phyloP scores from a whole-genome alignment of 1,140 invertebrate species.

The Drosophila nasuta region DNA sequence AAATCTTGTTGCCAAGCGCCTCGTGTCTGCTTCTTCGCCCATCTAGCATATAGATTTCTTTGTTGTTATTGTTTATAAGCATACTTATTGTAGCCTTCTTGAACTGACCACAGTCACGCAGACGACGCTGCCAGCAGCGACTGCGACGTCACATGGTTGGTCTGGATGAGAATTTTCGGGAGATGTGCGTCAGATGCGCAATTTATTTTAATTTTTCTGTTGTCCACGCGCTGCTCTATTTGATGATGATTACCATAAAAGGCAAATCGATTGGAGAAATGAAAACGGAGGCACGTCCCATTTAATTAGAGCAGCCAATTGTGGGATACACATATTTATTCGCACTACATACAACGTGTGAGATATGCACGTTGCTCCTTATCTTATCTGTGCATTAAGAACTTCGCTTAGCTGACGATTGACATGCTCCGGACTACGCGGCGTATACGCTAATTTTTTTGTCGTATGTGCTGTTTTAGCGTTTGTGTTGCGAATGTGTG shows the following conservation, averaged over 20 bases:
- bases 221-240: conserved; percentile 44
- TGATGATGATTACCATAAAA: neutral
- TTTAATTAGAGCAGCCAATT: conserved; percentile 56
- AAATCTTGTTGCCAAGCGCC: conserved; percentile 63
- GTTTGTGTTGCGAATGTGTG: conserved; percentile 2
- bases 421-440: conserved; percentile 19
- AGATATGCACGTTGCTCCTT: conserved; percentile 55
- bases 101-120: conserved; percentile 77
- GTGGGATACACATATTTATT: conserved; percentile 17
- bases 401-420: conserved; percentile 35
- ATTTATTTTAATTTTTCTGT: conserved; percentile 76
- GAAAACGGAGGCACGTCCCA: conserved; percentile 71
- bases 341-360: neutral
- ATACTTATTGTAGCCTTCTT: conserved; percentile 23
- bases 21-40: neutral
- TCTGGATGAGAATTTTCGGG: conserved; percentile 33
- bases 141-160: conserved; percentile 44
- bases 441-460: conserved; percentile 54
- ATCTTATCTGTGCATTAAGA: conserved; percentile 55
- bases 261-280: conserved; percentile 29
- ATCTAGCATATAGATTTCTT: conserved; percentile 19
- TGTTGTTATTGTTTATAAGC: conserved; percentile 11
- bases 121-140: neutral
- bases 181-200: conserved; percentile 51
- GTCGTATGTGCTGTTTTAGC: neutral